Conservation (phyloP, 2,113 vertebrate genomes). For the Falcunculus frontatus region DNA sequence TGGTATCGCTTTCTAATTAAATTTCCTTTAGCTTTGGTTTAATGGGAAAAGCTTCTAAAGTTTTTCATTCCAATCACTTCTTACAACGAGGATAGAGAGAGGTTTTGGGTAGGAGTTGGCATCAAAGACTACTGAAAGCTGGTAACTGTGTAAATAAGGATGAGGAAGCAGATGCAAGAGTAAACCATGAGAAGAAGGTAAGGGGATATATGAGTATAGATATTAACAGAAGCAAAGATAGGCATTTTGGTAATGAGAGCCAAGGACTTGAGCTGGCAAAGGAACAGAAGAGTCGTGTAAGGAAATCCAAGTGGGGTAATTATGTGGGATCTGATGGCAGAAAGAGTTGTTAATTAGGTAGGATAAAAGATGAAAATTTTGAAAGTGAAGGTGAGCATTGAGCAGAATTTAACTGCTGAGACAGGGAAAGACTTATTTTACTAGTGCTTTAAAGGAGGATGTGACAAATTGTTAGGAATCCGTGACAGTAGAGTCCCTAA, state of each 20-base stretch:
- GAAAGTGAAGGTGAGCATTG: not conserved
- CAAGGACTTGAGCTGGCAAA: slow-evolving; percentile 12
- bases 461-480: not conserved
- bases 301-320: slow-evolving; percentile 27
- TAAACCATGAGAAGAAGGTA: not conserved
- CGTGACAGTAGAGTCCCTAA: not conserved
- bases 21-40: slow-evolving; percentile 30
- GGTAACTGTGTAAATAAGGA: not conserved
- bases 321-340: slow-evolving; percentile 34
- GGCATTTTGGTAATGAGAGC: slow-evolving; percentile 6
- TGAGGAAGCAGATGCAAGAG: slow-evolving; percentile 3
- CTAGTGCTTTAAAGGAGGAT: not conserved
- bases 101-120: not conserved
- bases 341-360: slow-evolving; percentile 12
- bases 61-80: not conserved
- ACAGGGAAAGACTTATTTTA: not conserved
- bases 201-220: not conserved
- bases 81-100: not conserved
- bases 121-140: not conserved
- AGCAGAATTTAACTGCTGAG: not conserved
- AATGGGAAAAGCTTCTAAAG: slow-evolving; percentile 30
- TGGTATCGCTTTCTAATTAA: slow-evolving; percentile 27
- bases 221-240: slow-evolving; percentile 4
- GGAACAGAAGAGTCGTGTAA: not conserved
- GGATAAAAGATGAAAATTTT: not conserved